Percentiles rank a stretch among this genome's conserved stretches.
Conservation (phyloP, 1,140 invertebrate genomes). For the Bactericera cockerelli region DNA sequence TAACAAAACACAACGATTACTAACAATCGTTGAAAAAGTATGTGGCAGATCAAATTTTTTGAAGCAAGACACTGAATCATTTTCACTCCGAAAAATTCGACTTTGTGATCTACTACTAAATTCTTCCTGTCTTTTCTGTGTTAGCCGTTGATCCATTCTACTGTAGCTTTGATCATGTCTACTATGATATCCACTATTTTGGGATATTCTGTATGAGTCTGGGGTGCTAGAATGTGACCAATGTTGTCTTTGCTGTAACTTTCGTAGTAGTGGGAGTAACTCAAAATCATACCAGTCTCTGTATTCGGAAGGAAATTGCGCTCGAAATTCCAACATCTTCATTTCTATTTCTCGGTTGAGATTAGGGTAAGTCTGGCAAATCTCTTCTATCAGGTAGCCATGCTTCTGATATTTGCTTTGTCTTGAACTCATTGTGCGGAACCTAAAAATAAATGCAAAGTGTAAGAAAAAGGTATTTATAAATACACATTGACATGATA, state of each 20-base stretch:
- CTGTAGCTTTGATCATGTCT: background rate
- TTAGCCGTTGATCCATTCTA: background rate
- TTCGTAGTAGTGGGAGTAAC: background rate
- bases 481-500: too few species aligned
- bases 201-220: background rate
- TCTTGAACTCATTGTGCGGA: background rate
- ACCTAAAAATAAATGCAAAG: constrained; percentile 9
- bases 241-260: background rate
- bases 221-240: background rate
- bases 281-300: background rate
- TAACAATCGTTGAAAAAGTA: background rate
- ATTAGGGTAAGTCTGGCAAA: background rate
- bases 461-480: background rate
- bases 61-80: background rate
- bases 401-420: background rate
- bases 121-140: background rate
- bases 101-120: background rate
- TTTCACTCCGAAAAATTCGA: background rate
- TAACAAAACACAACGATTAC: background rate
- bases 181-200: background rate
- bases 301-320: background rate
- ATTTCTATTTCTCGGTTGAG: background rate
- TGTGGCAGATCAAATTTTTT: constrained; percentile 1
- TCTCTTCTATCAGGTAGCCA: constrained; percentile 3
- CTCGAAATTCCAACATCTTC: background rate